Evolutionary conservation across 2,113 vertebrate species (phyloP).

Genomic region (Hydrolagus affinis): DNA sequence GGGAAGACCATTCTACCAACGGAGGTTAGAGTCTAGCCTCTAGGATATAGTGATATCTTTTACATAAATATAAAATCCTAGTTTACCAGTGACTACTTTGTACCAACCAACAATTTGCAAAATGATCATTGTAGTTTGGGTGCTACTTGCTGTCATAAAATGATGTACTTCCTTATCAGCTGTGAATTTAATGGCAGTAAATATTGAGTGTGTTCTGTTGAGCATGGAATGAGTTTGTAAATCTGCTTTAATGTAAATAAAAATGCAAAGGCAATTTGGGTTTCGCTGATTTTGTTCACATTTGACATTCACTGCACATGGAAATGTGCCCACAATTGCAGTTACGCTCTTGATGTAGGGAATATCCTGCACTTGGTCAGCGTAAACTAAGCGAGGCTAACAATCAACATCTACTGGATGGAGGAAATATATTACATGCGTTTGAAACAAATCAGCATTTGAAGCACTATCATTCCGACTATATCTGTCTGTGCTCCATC

Average conservation of each 20-base stretch:
- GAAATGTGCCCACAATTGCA: background rate
- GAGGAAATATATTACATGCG: background rate
- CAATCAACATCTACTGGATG: background rate
- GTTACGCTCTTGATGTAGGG: background rate
- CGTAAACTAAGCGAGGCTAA: background rate
- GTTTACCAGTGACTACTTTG: too few species aligned
- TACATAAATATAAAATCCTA: too few species aligned
- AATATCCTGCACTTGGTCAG: background rate
- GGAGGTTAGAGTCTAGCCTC: too few species aligned
- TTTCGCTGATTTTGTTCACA: background rate
- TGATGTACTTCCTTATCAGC: background rate
- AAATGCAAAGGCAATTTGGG: background rate
- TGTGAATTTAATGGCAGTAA: background rate
- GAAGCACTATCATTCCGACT: constrained; percentile 3
- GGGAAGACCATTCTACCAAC: too few species aligned
- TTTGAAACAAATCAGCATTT: background rate
- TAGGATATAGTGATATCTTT: too few species aligned
- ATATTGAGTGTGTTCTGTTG: background rate
- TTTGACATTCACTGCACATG: background rate
- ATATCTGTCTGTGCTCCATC: background rate
- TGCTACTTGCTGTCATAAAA: background rate
- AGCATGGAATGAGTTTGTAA: background rate
- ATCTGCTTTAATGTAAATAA: background rate
- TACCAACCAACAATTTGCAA: background rate
- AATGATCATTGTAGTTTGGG: background rate